phyloP scores from a whole-genome alignment of 30 jellyfish, hydroid and myxozoan species.

The Euphysa ruthae region DNA sequence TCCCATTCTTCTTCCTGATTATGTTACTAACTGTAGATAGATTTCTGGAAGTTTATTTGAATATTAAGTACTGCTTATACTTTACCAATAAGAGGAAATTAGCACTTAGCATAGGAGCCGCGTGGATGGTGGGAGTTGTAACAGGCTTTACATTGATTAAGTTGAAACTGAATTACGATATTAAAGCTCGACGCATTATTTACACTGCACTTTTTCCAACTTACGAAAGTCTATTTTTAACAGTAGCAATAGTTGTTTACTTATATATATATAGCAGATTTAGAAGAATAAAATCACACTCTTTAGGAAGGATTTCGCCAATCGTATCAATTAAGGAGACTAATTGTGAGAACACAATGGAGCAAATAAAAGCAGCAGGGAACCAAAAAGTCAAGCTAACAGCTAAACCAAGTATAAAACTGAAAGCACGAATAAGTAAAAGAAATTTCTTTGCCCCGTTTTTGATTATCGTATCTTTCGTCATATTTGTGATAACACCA shows the following conservation, averaged over 20 bases:
- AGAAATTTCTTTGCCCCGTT: conserved; percentile 24
- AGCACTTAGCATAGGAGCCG: background rate
- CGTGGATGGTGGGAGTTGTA: background rate
- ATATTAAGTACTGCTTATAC: conserved; percentile 6
- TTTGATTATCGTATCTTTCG: conserved; percentile 15
- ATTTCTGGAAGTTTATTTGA: conserved; percentile 2
- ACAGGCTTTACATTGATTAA: background rate
- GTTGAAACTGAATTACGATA: background rate
- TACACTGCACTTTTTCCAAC: conserved; percentile 3
- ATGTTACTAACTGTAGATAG: conserved; percentile 5
- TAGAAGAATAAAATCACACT: background rate
- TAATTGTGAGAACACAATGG: too few relatives aligned
- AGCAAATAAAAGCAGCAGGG: background rate
- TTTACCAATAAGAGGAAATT: background rate
- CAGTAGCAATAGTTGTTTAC: background rate
- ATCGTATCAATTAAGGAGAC: too few relatives aligned
- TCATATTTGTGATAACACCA: background rate
- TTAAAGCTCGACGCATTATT: background rate
- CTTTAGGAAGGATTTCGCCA: background rate
- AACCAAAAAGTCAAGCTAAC: background rate
- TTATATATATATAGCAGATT: conserved; percentile 4
- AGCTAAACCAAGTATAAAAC: background rate
- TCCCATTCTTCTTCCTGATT: background rate
- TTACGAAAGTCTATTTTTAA: background rate
- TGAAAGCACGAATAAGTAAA: background rate